Evolutionary conservation across 2,113 vertebrate species (phyloP).

Genomic region (Carassius auratus): DNA sequence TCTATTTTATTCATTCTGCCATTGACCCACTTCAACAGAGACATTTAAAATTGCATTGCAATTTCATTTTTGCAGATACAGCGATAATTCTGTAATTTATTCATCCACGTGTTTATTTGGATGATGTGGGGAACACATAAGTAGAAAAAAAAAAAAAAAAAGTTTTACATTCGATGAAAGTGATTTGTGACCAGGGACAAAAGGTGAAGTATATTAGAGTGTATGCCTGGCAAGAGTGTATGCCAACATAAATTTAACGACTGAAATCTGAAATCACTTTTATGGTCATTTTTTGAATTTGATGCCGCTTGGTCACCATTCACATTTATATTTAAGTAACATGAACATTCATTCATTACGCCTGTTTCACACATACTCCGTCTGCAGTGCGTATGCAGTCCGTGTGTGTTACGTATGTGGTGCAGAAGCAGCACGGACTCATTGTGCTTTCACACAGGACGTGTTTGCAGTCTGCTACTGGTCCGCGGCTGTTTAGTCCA

Average conservation of each 20-base stretch:
- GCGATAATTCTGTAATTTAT: not conserved
- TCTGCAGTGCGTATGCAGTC: too few species aligned
- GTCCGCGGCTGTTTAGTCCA: too few species aligned
- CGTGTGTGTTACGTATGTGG: too few species aligned
- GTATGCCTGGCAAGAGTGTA: too few species aligned
- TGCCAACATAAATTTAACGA: not conserved
- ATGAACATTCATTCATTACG: not conserved
- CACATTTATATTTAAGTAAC: not conserved
- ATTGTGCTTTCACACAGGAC: too few species aligned
- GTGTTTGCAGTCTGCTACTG: too few species aligned
- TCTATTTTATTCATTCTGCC: conserved; percentile 60
- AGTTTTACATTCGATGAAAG: not conserved
- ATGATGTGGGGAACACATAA: not conserved
- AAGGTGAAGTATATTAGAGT: not conserved
- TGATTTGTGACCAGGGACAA: not conserved
- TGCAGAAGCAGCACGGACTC: too few species aligned
- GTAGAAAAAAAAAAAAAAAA: not conserved
- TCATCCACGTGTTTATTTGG: not conserved
- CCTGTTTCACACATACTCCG: too few species aligned
- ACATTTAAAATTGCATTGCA: not conserved
- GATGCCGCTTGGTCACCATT: not conserved
- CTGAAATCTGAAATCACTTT: not conserved
- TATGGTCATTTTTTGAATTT: not conserved
- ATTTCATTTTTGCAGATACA: not conserved
- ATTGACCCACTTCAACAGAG: conserved; percentile 39